Evolutionary conservation across 2,888 invertebrate species (phyloP), one percentile per base, ranked within the genome.

Genomic region (Aradus depressus): DNA sequence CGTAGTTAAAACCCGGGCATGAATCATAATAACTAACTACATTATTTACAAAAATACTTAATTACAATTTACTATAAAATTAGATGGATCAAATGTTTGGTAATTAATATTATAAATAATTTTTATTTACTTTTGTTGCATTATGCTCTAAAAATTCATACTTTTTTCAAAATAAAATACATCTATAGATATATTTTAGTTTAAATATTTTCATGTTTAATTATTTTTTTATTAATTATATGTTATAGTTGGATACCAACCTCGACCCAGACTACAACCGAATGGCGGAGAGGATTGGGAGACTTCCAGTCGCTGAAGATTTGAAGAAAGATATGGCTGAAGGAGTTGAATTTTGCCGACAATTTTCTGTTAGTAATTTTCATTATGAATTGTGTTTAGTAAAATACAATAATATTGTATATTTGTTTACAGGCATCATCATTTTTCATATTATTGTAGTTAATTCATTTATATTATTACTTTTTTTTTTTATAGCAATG

Each of bases 251-350:
- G 60, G 79, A 80, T 58, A 69, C 74, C 57, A 76, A 77, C 63
- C 67, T 80, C 60, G 79, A 80, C 61, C 80, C 80, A 1, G 79
- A 80, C 66, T 80, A 74, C 63, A 73, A 72, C 26, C 76, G 75
- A 65, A 81, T 81, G 62, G 72, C 73, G 1, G 74, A 75, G 59
- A 67, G 80, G 45, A 77, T 81, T 62, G 71, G 68, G 60, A 73
- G 75, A 60, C 66, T 80, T 16, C 79, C 80, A 0, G 75, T 81
- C 1, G 68, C 75, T 2, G 71, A 70, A 6, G 80, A 80, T 59
- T 67, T 81, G 34, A 77, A 76, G 63, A 70, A 68, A 3, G 80
- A 81, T 59, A 80, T 81, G 61, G 75, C 76, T 57, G 80, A 80
- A 31, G 80, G 80, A 0, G 67, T 81, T 50, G 71, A 75, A 60